Evolutionary conservation across 2,888 invertebrate species (phyloP).

Genomic region (Erebia ligea): DNA sequence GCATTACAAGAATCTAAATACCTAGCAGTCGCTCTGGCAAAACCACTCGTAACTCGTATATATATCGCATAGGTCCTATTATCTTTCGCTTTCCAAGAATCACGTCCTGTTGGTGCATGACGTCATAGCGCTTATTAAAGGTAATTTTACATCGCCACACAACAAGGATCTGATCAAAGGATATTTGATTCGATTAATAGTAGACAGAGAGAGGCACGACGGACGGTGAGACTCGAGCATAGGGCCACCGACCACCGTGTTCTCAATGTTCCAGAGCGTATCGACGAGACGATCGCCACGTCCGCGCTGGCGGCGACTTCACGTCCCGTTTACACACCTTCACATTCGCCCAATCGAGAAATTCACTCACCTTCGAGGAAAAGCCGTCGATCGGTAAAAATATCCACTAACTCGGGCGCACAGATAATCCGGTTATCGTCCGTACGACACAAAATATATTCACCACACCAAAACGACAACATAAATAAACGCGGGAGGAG

Average conservation of each 20-base stretch:
- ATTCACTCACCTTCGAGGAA: constrained; percentile 72
- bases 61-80: too few species aligned
- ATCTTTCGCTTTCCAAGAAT: constrained; percentile 41
- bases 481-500: constrained; percentile 78
- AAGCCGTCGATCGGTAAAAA: constrained; percentile 71
- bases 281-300: constrained; percentile 70
- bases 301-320: constrained; percentile 58
- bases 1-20: constrained; percentile 67
- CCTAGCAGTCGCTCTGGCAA: constrained; percentile 38
- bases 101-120: constrained; percentile 49
- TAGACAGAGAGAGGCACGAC: neutral
- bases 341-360: constrained; percentile 56
- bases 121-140: constrained; percentile 49
- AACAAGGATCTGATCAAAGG: constrained; percentile 20
- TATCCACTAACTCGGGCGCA: constrained; percentile 78
- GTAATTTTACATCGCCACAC: constrained; percentile 22
- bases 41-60: constrained; percentile 20
- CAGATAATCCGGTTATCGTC: constrained; percentile 82
- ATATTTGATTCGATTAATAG: constrained; percentile 6
- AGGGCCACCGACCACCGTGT: constrained; percentile 45
- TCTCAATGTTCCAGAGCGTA: constrained; percentile 60
- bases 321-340: constrained; percentile 54
- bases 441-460: constrained; percentile 78
- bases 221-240: neutral
- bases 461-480: constrained; percentile 83